phyloP scores from a whole-genome alignment of 2,113 vertebrate species.

The Cyrtonyx montezumae region DNA sequence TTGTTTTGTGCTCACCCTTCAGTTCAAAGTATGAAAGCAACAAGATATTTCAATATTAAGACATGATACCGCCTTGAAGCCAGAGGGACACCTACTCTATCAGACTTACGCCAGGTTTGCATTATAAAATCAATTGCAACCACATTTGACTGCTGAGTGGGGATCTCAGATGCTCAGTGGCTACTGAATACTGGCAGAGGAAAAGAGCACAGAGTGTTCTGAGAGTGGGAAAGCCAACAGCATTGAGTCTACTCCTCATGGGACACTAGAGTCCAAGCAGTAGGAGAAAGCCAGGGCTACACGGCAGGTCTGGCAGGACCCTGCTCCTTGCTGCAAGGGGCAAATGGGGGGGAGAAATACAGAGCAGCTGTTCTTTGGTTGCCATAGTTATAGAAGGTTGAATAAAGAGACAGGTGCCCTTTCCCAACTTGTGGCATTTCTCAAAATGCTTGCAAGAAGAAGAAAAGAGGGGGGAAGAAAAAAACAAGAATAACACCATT shows the following conservation, averaged over 20 bases:
- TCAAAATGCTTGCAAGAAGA: not conserved
- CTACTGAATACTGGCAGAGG: not conserved
- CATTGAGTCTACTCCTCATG: not conserved
- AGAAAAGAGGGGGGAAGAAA: not conserved
- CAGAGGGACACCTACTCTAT: not conserved
- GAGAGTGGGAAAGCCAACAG: not conserved
- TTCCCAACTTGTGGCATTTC: not conserved
- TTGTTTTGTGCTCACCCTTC: conserved; percentile 8
- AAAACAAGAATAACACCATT: not conserved
- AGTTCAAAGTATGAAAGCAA: conserved; percentile 38
- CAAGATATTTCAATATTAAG: conserved; percentile 24
- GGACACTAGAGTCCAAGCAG: not conserved
- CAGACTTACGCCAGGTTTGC: not conserved
- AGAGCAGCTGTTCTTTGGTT: not conserved
- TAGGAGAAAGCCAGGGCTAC: not conserved
- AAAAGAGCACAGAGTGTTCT: not conserved
- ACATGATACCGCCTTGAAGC: not conserved
- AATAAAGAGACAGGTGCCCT: not conserved
- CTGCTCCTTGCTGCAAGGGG: not conserved
- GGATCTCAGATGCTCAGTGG: not conserved
- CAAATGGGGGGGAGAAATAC: not conserved
- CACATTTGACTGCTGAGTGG: not conserved
- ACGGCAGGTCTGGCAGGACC: not conserved
- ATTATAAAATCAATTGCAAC: not conserved
- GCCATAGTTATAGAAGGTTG: not conserved